Base-by-base conservation (phyloP, 2,113 vertebrate species). In the Serilophus lunatus region DNA sequence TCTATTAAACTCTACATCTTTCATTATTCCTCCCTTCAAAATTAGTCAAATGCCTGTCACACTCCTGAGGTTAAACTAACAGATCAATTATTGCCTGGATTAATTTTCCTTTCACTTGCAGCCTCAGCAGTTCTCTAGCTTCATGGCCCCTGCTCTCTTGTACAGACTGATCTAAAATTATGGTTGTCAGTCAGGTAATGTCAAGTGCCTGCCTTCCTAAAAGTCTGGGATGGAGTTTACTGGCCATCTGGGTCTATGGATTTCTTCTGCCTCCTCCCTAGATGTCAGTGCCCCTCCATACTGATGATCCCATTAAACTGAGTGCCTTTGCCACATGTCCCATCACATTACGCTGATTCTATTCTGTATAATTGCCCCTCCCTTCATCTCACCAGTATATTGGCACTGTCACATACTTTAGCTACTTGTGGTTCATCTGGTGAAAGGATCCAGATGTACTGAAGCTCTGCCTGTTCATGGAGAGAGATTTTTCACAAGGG, bases 11-110 rank as follows among this genome's bases (percentile, higher is more conserved):
- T 31, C 42, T 45, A 25, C 1, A 9, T 57, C 72, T 88, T 81
- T 47, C 68, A n/a, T 71, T 91, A 71, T 44, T 63, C 31, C 22
- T 94, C 47, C 51, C 69, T 75, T 86, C 68, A 77, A 82, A 93
- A 86, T 80, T 40, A 90, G 42, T 66, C 59, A 70, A 88, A 88
- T 82, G 54, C 56, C 25, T 93, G 72, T 84, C 86, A 91, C 60
- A 56, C n/a, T 49, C 23, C 56, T 51, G 72, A 92, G 82, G 77
- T 93, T 91, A 92, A 92, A 31, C 33, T 91, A 90, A 78, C 72
- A 82, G 72, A 78, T 78, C 72, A 50, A 26, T 92, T 90, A 45
- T 63, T 63, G 29, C 29, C 68, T 75, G 38, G 54, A 74, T 88
- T 77, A 45, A 50, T 53, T 85, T 86, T 29, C n/a, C 25, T 57